Evolutionary conservation across 2,113 vertebrate genomes (phyloP), one percentile per base, ranked within the genome.

Genomic region (Delphinus delphis): DNA sequence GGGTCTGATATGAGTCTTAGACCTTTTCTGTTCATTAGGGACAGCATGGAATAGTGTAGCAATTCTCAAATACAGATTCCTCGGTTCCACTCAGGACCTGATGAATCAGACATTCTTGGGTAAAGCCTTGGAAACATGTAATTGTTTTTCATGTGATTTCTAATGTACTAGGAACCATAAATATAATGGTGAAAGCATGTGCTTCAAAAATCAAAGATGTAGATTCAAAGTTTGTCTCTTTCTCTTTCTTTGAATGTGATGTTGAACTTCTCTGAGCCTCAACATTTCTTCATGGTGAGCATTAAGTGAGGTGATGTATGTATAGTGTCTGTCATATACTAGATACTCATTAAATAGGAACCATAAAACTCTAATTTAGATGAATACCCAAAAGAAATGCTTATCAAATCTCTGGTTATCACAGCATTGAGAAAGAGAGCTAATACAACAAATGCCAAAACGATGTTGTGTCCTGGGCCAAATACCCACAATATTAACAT

Each of bases 391-490:
- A 67, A 86, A 77, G 21, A 95, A 88, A 94, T 33, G 11, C 9
- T 71, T 63, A 41, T 60, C 62, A 82, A 81, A 87, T 65, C 20
- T 14, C 92, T 50, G n/a, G 36, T 21, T 68, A 50, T 47, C 41
- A 93, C 31, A 93, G 31, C 21, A 83, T 10, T 62, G 62, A 68
- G 55, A 92, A 90, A 36, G 28, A 80, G 17, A 83, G 9, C 13
- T 41, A 73, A 91, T 47, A 88, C 8, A 81, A 50, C 23, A 86
- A 92, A 92, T 88, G n/a, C 81, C 84, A 62, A 84, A 95, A 88
- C 21, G 41, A 86, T 33, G 60, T 74, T 44, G 31, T 79, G 26
- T 50, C n/a, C 41, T 44, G 62, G 63, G 6, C 17, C 58, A 68
- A 36, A 82, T 13, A 79, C 15, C 8, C 3, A 67, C 2, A 68